Percentiles rank a stretch among this genome's conserved stretches.
Conservation (phyloP, 2,888 invertebrate species). For the Drosophila infuscata region DNA sequence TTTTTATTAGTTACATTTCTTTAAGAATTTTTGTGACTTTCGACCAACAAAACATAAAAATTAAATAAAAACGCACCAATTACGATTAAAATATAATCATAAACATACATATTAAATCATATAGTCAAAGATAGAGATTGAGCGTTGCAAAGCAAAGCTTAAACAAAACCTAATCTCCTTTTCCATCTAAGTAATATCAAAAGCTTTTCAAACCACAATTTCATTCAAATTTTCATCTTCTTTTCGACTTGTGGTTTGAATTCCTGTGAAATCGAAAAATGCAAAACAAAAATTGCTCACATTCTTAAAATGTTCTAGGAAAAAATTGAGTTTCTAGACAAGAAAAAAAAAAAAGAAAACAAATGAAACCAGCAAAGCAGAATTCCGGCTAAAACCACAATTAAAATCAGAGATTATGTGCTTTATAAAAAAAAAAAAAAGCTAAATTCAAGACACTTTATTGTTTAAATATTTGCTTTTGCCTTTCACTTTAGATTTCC, state of each 20-base stretch:
- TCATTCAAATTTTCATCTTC: neutral
- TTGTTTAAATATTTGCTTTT: neutral
- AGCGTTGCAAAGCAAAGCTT: neutral
- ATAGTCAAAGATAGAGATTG: constrained; percentile 17
- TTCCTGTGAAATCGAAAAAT: neutral
- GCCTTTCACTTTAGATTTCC: neutral
- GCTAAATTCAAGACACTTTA: neutral
- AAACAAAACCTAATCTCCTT: neutral
- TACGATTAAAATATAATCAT: constrained; percentile 34
- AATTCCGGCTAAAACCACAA: neutral
- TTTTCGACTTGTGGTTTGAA: neutral
- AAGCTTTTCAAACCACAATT: neutral
- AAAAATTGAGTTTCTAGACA: no score
- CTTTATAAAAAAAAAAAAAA: neutral
- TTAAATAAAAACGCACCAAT: constrained; percentile 42
- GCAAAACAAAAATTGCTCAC: no score
- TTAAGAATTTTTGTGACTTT: constrained; percentile 43
- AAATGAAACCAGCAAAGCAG: neutral
- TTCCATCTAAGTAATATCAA: neutral
- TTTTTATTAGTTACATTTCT: constrained; percentile 57
- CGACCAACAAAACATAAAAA: constrained; percentile 27
- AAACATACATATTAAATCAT: constrained; percentile 30
- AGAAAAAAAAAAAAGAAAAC: neutral
- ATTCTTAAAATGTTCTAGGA: neutral
- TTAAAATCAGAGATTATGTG: neutral